Evolutionary conservation across 2,113 vertebrate genomes (phyloP).

Genomic region (Urocynchramus pylzowi): DNA sequence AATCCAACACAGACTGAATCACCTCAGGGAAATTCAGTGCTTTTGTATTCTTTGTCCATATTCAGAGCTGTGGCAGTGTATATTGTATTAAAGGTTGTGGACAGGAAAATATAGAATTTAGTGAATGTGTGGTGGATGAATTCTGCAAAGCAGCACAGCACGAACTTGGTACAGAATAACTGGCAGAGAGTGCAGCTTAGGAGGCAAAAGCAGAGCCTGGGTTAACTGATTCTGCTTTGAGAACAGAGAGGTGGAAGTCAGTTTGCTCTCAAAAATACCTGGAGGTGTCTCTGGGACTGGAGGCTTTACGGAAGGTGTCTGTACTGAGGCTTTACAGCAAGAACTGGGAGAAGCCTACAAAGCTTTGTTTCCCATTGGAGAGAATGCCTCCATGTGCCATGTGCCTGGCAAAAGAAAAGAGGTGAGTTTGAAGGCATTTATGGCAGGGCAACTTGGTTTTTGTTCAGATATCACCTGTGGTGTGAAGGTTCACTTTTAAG

Average conservation of each 20-base stretch:
- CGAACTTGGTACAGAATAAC: not conserved
- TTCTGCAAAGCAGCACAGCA: not conserved
- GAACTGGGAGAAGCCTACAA: not conserved
- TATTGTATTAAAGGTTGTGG: not conserved
- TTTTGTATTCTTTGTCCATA: not conserved
- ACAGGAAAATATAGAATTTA: not conserved
- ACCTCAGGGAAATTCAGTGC: not conserved
- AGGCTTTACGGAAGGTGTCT: not conserved
- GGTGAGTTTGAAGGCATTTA: not conserved
- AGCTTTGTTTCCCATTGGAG: not conserved
- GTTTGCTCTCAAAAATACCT: not conserved
- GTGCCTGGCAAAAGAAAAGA: not conserved
- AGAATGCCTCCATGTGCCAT: not conserved
- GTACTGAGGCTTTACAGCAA: not conserved
- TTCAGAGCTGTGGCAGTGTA: not conserved
- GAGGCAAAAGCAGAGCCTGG: not conserved
- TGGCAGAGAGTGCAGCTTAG: not conserved
- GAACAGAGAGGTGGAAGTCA: not conserved
- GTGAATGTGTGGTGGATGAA: not conserved
- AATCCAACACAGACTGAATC: not conserved
- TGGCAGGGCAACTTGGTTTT: not conserved
- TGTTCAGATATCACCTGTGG: not conserved
- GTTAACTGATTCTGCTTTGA: not conserved
- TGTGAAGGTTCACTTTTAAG: not conserved
- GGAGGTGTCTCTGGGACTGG: not conserved